Base-by-base conservation (phyloP, 2,797 vertebrate genomes). In the Gobionotothen gibberifrons region DNA sequence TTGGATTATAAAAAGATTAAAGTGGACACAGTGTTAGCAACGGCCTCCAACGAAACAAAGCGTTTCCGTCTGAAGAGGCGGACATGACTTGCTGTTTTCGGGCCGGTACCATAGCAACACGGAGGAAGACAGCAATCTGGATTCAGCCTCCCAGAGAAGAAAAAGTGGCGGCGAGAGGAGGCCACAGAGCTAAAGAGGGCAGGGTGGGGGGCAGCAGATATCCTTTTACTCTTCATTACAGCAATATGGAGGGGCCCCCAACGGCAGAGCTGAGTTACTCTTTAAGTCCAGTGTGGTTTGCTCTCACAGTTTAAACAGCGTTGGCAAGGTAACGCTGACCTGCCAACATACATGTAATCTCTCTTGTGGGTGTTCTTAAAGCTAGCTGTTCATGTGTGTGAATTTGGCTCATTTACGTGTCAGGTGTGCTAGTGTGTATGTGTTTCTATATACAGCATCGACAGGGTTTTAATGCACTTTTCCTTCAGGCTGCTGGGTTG, bases 41-140 rank as follows among this genome's bases (percentile, higher is more conserved):
- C 69, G 79, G 82, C 82, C 72, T 86, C 78, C 69, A 83, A 79
- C 81, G 83, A 36, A 89, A 87, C 79, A 49, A 58, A 79, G 78
- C 53, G 13, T 80, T 84, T 87, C 73, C 72, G 69, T 82, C 85
- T 90, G 85, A 88, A 86, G 87, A 85, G 81, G 84, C 80, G 72
- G 89, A 89, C 85, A 85, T 90, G 90, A 93, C 91, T 93, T 89
- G 85, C 87, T 92, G 79, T 88, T 92, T 92, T 87, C 83, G 89
- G 90, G 90, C 82, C 70, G 84, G 91, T 90, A 79, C 92, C 93
- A 93, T 92, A 92, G 93, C 90, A 94, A 93, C 92, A 89, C 78
- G 72, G 89, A 92, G 92, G 85, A 92, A 89, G 87, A 89, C 73
- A 60, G 90, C 76, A 66, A 90, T 87, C 78, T 84, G 76, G 86